Conservation (phyloP, 2,888 invertebrate genomes). For the Stenodera caucasica region DNA sequence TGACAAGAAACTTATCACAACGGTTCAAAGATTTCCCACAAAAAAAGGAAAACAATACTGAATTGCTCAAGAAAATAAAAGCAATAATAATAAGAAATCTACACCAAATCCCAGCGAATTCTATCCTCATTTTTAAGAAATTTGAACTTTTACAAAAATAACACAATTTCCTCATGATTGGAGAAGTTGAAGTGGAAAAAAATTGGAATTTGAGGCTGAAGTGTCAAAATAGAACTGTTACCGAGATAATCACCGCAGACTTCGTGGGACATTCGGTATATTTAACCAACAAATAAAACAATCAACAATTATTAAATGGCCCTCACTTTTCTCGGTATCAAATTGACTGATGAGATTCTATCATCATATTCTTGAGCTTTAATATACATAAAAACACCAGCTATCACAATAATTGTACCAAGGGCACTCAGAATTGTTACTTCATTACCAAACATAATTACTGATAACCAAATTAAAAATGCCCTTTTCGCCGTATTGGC, state of each 20-base stretch:
- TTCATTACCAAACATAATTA: conserved; percentile 73
- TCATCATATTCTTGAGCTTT: conserved; percentile 68
- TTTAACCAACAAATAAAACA: no score
- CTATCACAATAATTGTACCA: conserved; percentile 70
- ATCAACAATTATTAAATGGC: conserved; percentile 45
- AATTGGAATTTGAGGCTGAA: no score
- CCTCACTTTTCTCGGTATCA: conserved; percentile 53
- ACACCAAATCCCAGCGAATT: no score
- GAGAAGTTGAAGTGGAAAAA: no score
- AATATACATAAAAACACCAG: conserved; percentile 74
- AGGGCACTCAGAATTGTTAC: conserved; percentile 72
- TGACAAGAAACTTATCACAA: conserved; percentile 7
- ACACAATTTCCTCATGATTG: no score
- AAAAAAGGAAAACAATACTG: neutral
- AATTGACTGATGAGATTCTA: conserved; percentile 47
- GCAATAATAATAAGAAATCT: no score
- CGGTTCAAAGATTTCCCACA: neutral
- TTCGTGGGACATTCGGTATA: neutral
- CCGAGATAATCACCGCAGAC: no score
- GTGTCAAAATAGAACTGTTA: no score
- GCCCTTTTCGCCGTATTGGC: conserved; percentile 80
- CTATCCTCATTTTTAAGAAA: no score
- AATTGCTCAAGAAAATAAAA: no score
- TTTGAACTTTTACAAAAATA: no score
- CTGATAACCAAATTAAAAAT: conserved; percentile 75